Evolutionary conservation across 1,140 invertebrate genomes (phyloP).

Genomic region (Ceratosolen fusciceps): DNA sequence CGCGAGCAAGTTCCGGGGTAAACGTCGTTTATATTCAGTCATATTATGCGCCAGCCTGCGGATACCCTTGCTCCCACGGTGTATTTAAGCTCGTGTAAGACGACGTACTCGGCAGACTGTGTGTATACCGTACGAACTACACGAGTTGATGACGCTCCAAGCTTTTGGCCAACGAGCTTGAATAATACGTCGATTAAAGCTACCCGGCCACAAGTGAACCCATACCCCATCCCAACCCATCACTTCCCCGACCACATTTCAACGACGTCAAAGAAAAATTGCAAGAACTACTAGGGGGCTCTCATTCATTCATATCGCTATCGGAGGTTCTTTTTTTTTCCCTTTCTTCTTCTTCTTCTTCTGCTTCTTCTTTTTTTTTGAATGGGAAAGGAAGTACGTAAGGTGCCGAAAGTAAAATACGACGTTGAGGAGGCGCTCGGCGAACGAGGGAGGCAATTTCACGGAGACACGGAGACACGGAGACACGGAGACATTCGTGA

Average conservation of each 20-base stretch:
- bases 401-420: no score
- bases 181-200: constrained; percentile 3
- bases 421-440: background rate
- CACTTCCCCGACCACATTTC: no score
- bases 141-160: background rate
- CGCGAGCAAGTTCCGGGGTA: background rate
- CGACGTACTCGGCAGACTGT: background rate
- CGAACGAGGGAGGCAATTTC: background rate
- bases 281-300: background rate
- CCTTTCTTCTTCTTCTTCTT: no score
- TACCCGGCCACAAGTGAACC: no score
- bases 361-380: no score
- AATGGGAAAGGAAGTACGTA: background rate
- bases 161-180: background rate
- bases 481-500: background rate
- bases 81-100: background rate
- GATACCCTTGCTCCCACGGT: background rate
- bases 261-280: no score
- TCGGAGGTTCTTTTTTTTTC: no score
- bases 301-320: background rate
- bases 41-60: background rate
- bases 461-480: no score
- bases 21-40: constrained; percentile 16
- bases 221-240: no score
- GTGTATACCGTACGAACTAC: background rate